These are phyloP conservation scores for Amorpha juglandis DNA, from an alignment of 2,888 invertebrate genomes.

Conservation along the genomic window DNA sequence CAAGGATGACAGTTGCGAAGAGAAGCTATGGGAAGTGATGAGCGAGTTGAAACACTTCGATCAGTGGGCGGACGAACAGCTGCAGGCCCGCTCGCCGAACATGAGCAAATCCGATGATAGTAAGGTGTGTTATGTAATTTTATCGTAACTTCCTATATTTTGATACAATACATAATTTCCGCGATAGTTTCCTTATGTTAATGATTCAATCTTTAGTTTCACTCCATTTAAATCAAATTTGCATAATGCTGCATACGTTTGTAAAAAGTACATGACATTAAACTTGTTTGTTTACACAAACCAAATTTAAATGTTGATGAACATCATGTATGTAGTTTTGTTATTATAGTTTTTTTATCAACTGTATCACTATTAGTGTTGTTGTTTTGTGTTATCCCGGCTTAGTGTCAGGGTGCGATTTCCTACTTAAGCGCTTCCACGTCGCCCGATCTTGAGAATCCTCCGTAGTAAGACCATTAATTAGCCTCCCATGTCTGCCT, in stretches of 20 bases:
- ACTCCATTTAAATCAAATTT: neutral
- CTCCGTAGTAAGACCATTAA: no score
- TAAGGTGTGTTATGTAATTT: slow-evolving; percentile 55
- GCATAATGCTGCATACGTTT: neutral
- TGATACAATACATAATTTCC: neutral
- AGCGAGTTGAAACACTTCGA: slow-evolving; percentile 72
- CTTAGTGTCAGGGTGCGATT: no score
- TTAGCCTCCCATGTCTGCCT: no score
- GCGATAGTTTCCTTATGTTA: slow-evolving; percentile 22
- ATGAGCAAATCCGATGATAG: slow-evolving; percentile 69
- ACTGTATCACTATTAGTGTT: no score
- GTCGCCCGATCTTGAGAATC: no score
- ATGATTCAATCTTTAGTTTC: slow-evolving; percentile 1
- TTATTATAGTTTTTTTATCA: no score
- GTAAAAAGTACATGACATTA: no score
- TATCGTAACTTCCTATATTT: slow-evolving; percentile 18
- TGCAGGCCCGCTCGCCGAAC: slow-evolving; percentile 57
- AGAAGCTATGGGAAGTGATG: slow-evolving; percentile 75
- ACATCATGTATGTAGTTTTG: no score
- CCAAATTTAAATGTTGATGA: no score
- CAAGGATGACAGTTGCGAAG: slow-evolving; percentile 57
- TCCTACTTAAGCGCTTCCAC: no score
- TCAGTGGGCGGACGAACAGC: slow-evolving; percentile 75
- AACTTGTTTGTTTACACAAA: no score
- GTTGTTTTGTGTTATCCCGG: no score